A percentile compares a stretch with the other conserved stretches of the same genome.
Conservation (phyloP, 2,113 vertebrate species). For the Sander lucioperca region DNA sequence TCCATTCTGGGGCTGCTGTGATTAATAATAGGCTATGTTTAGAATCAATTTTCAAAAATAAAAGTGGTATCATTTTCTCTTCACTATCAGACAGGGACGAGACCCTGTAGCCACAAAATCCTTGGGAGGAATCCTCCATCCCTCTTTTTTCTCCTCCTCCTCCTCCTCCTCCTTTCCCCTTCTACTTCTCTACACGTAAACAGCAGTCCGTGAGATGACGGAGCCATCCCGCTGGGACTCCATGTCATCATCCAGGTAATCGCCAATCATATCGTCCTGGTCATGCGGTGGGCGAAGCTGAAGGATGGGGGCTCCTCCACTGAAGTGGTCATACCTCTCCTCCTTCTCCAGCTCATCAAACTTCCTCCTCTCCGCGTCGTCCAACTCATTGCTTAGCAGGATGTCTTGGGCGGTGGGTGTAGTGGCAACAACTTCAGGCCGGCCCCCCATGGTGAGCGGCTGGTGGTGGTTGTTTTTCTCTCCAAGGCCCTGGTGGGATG, state of each 20-base stretch:
- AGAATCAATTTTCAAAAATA: constrained; percentile 77
- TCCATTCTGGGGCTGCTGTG: constrained; percentile 61
- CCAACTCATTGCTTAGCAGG: constrained; percentile 82
- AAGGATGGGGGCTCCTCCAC: constrained; percentile 82
- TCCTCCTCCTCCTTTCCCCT: not conserved
- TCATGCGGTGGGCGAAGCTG: constrained; percentile 76
- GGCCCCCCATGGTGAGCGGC: constrained; percentile 69
- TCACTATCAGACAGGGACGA: constrained; percentile 35
- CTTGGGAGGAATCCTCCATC: constrained; percentile 41
- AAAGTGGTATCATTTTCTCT: constrained; percentile 72
- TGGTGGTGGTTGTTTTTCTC: constrained; percentile 83
- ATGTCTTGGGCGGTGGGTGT: constrained; percentile 84
- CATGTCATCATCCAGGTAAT: constrained; percentile 90
- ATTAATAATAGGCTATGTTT: constrained; percentile 70
- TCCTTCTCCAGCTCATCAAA: constrained; percentile 86
- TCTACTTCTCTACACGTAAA: constrained; percentile 87
- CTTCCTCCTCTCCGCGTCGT: constrained; percentile 84
- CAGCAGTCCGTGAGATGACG: constrained; percentile 91
- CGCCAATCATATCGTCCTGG: constrained; percentile 72
- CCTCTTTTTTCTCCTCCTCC: constrained; percentile 8
- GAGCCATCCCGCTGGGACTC: constrained; percentile 93
- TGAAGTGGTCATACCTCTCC: constrained; percentile 85
- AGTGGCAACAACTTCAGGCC: constrained; percentile 61
- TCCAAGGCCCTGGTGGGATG: constrained; percentile 73
- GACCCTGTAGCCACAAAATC: constrained; percentile 53